Conservation (phyloP, 2,113 vertebrate genomes). For the Hemiprocne comata region DNA sequence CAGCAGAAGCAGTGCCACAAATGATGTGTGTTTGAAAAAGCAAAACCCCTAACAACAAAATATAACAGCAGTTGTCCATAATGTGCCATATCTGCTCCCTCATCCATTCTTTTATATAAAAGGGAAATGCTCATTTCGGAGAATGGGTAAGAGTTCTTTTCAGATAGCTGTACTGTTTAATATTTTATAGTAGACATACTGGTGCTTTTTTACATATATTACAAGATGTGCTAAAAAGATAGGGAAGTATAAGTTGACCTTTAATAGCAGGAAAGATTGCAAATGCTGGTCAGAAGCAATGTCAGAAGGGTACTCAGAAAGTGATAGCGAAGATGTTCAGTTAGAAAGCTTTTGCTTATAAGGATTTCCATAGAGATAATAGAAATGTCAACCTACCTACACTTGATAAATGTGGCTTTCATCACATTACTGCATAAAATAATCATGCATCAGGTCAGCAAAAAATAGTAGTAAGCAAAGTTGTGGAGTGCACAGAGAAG, state of each 20-base stretch:
- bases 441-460: background rate
- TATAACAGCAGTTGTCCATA: background rate
- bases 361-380: background rate
- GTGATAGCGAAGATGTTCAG: background rate
- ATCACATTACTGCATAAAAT: background rate
- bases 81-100: background rate
- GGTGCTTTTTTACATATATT: background rate
- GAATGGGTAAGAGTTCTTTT: background rate
- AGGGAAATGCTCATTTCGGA: background rate
- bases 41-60: background rate
- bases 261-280: background rate
- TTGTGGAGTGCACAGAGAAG: background rate
- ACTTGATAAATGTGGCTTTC: background rate
- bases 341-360: background rate
- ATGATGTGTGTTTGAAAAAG: background rate
- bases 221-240: background rate
- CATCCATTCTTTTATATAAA: background rate
- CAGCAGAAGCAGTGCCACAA: background rate
- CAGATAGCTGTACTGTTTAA: background rate
- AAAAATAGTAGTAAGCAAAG: background rate
- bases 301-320: background rate
- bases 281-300: constrained; percentile 9
- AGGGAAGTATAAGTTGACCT: background rate
- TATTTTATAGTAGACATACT: background rate
- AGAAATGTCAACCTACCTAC: background rate